Conservation (phyloP, 2,888 invertebrate genomes). For the Archips xylosteana region DNA sequence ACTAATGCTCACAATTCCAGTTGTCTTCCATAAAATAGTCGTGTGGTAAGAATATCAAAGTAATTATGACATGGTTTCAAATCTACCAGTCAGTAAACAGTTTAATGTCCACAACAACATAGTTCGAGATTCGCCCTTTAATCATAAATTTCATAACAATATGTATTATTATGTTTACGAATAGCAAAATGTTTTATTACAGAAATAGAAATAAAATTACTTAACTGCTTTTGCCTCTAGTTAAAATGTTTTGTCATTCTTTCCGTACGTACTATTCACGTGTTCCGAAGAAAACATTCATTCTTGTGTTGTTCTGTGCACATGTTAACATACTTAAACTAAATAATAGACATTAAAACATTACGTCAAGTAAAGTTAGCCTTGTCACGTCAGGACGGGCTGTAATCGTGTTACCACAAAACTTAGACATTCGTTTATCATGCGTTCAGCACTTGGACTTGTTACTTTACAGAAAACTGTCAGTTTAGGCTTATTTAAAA, state of each 20-base stretch:
- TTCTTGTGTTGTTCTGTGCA: constrained; percentile 18
- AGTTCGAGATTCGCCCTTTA: constrained; percentile 65
- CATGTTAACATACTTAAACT: constrained; percentile 7
- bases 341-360: constrained; percentile 2
- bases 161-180: constrained; percentile 16
- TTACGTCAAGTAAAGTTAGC: not conserved
- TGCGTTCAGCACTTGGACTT: no score
- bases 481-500: not conserved
- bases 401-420: no score
- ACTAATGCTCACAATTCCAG: not conserved
- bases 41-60: not conserved
- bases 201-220: constrained; percentile 23
- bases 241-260: constrained; percentile 10
- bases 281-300: constrained; percentile 7
- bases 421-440: no score
- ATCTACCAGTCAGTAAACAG: constrained; percentile 49
- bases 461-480: no score
- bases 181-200: constrained; percentile 20
- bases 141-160: constrained; percentile 29
- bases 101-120: constrained; percentile 48
- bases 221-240: constrained; percentile 15
- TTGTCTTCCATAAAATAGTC: not conserved
- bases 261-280: not conserved
- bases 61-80: not conserved
- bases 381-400: not conserved